Base-by-base conservation (phyloP, 2,888 invertebrate genomes). In the Adelphocoris suturalis region DNA sequence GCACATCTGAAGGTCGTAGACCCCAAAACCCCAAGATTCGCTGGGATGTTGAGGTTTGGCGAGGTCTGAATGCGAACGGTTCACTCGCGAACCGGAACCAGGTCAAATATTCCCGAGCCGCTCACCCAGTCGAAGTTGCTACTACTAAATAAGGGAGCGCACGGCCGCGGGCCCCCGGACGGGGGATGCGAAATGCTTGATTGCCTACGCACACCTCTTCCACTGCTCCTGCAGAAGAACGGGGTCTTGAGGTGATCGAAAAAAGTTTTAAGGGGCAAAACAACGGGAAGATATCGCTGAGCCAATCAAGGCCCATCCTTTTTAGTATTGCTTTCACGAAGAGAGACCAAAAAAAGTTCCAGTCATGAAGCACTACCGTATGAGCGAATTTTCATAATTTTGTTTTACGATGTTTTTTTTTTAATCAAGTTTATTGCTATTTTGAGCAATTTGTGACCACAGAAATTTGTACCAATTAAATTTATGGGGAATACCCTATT, bases 41-140 rank as follows among this genome's bases (percentile, higher is more conserved):
- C 68, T 7, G 27, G 68, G 68, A 68, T 68, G 23, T 68, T 68
- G 68, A 68, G 68, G 68, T 68, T 68, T 68, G 68, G 23, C 68
- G 68, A 68, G 68, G 68, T 68, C 68, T 23, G 78, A 80, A 3
- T n/a, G 16, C 37, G 13, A 80, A 46, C 78, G 78, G 78, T 27
- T 37, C 28, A 13, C 78, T 47, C 78, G 46, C 37, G 78, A 46
- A 80, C 28, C 78, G 47, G 78, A 46, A 80, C 28, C 78, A 19
- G 78, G 78, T 80, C 78, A 80, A 80, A 80, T 80, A 80, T 80
- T 80, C 78, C 78, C n/a, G 78, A 14, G 37, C 9, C 78, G 46
- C 78, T 68, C 68, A 23, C 68, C 68, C 68, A 68, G 68, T 68
- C 68, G 68, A 23, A 68, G 68, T 68, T 23, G 37, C 47, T 19